Base-by-base conservation (phyloP, 2,888 invertebrate species). In the Trachelus iudaicus region DNA sequence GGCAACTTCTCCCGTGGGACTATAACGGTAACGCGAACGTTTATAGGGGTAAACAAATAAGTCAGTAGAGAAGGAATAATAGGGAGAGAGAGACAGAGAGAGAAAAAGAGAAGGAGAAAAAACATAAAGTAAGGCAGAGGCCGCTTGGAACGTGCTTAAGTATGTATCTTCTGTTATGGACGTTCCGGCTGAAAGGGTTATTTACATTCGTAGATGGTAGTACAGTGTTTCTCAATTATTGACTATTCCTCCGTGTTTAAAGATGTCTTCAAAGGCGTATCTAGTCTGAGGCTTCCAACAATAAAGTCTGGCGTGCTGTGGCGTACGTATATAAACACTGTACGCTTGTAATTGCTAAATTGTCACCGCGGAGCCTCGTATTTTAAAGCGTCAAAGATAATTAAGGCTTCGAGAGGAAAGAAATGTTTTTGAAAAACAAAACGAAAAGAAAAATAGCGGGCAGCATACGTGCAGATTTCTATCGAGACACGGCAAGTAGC, bases 151-250 rank as follows among this genome's bases (percentile, higher is more conserved):
- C 40, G 40, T 56, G 40, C 31, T 71, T 71, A 71, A 71, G 71
- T 71, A 33, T 71, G 71, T 71, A 71, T 33, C 71, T 71, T 13
- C 33, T 71, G 71, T 15, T 33, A 71, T 15, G 71, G 71, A 71
- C 71, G 71, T 31, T 33, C 15, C 31, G 33, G 71, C 71, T 71
- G 71, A 71, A 71, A 71, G 71, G 71, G 71, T 71, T 71, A 71
- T 71, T 71, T 71, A 71, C 15, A 71, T 71, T 71, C 71, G 33
- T 71, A 71, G 71, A 31, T 33, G 71, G 71, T 71, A 71, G 71
- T 31, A 71, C 71, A 71, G 71, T 71, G 71, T 71, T 71, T 71
- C 33, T 71, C 71, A 71, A 71, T 71, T 71, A 71, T 71, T 71
- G 71, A 33, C 71, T 71, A 30, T 33, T 33, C 33, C 31, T 30